Evolutionary conservation across 2,113 vertebrate species (phyloP).

Genomic region (Mesembrinibis cayennensis): DNA sequence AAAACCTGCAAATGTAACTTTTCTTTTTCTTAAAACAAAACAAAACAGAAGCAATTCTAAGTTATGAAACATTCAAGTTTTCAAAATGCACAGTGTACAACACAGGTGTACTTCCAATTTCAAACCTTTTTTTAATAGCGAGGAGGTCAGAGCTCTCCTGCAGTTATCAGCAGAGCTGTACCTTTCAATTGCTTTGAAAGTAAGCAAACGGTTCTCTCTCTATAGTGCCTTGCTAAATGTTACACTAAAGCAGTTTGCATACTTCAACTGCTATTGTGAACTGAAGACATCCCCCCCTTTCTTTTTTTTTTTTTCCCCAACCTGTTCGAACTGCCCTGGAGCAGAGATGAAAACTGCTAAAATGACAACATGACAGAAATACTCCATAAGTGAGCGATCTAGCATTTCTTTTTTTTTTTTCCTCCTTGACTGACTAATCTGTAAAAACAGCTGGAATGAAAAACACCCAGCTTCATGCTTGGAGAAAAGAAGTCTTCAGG

Average conservation of each 20-base stretch:
- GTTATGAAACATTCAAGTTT: neutral
- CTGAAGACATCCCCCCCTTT: neutral
- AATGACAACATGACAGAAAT: neutral
- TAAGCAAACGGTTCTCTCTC: neutral
- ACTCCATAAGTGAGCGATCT: neutral
- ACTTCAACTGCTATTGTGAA: neutral
- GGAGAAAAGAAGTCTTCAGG: neutral
- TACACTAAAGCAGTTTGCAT: neutral
- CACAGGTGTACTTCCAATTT: neutral
- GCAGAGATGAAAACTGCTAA: neutral
- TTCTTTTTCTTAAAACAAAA: neutral
- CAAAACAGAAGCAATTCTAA: neutral
- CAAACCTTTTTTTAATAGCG: neutral
- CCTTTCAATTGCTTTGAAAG: neutral
- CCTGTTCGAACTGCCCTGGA: neutral
- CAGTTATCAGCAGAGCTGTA: neutral
- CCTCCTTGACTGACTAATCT: neutral
- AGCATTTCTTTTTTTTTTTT: neutral
- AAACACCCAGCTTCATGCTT: neutral
- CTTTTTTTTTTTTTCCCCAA: too few species aligned
- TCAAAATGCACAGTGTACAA: neutral
- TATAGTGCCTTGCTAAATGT: neutral
- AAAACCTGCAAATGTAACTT: neutral
- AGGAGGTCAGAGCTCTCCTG: neutral
- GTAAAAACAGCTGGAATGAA: constrained; percentile 11